These are phyloP conservation scores for Mus spicilegus DNA, from an alignment of 2,113 vertebrate species.

Conservation along the genomic window DNA sequence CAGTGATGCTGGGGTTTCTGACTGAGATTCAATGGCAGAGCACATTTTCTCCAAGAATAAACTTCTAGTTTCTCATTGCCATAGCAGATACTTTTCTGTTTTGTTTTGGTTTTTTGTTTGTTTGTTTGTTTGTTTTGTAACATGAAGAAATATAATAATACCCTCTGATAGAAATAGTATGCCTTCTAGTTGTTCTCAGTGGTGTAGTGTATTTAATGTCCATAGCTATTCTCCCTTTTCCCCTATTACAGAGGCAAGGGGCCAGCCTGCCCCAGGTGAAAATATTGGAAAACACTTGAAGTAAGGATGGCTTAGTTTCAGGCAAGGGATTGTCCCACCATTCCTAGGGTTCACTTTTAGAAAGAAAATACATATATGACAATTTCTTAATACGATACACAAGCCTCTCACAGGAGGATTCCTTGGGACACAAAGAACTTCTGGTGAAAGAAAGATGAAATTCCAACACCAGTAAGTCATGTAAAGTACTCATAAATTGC, in stretches of 20 bases:
- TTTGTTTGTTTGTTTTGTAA: neutral
- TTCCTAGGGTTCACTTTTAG: neutral
- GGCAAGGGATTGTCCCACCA: neutral
- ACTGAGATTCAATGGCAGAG: neutral
- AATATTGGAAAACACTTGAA: neutral
- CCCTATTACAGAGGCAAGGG: neutral
- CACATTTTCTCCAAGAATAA: neutral
- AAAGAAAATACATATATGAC: neutral
- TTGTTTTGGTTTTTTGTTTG: neutral
- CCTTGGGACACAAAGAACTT: neutral
- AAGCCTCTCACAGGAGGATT: neutral
- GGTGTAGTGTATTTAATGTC: neutral
- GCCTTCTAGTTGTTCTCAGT: neutral
- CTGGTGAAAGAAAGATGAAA: too few relatives aligned
- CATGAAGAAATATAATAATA: neutral
- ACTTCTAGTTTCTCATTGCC: neutral
- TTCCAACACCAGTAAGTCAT: too few relatives aligned
- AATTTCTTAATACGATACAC: neutral
- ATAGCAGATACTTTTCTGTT: neutral
- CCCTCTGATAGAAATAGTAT: neutral
- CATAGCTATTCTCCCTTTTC: neutral
- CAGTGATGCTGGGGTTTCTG: neutral
- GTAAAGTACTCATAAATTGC: too few relatives aligned
- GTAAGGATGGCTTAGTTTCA: neutral
- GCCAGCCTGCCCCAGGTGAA: neutral